These are phyloP conservation scores for Brachyptera putata DNA, from an alignment of 2,888 invertebrate genomes.

Conservation along the genomic window DNA sequence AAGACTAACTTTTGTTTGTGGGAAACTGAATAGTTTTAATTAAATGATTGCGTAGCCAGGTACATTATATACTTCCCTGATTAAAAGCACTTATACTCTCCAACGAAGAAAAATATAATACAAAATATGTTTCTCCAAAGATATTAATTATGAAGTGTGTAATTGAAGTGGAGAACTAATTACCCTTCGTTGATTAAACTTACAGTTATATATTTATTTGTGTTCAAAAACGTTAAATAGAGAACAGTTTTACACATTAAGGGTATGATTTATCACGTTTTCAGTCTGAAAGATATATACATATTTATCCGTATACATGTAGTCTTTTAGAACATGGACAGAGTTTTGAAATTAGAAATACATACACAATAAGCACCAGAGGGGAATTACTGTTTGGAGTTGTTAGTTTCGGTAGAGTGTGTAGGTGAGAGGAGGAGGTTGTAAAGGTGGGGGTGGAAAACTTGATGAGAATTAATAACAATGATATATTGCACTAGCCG, in stretches of 20 bases:
- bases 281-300: background rate
- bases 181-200: background rate
- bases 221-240: background rate
- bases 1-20: too few relatives aligned
- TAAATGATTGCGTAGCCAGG: too few relatives aligned
- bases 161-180: conserved; percentile 5
- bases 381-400: background rate
- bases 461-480: too few relatives aligned
- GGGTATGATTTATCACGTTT: conserved; percentile 1
- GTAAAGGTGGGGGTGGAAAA: too few relatives aligned
- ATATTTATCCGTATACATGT: background rate
- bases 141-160: conserved; percentile 7
- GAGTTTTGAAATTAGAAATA: background rate
- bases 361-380: conserved; percentile 3
- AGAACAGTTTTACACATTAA: background rate
- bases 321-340: background rate
- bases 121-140: conserved; percentile 1
- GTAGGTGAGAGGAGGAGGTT: too few relatives aligned
- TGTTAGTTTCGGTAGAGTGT: too few relatives aligned
- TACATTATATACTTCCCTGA: too few relatives aligned
- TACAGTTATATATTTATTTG: background rate
- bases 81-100: too few relatives aligned
- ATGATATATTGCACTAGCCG: too few relatives aligned
- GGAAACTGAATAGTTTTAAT: too few relatives aligned
- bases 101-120: too few relatives aligned